Percentiles rank a stretch among this genome's conserved stretches.
Evolutionary conservation across 2,888 invertebrate genomes (phyloP).

Genomic region (Noctua fimbriata): DNA sequence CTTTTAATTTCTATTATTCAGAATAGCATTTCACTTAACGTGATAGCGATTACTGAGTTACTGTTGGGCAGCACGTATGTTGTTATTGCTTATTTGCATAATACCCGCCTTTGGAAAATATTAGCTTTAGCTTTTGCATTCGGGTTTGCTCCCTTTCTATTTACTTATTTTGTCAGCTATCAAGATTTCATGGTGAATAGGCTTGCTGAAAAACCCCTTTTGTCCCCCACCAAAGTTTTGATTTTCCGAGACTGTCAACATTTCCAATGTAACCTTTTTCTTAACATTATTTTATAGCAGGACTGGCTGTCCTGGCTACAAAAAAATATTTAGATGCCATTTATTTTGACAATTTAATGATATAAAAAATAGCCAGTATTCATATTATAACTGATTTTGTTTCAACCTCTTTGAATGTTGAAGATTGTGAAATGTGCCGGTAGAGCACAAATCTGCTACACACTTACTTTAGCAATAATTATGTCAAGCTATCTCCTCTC

Average conservation of each 20-base stretch:
- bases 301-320: background rate
- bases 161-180: background rate
- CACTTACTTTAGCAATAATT: background rate
- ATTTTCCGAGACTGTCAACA: background rate
- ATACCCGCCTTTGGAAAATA: conserved; percentile 43
- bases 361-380: background rate
- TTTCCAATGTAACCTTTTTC: conserved; percentile 6
- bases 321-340: background rate
- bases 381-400: background rate
- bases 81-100: conserved; percentile 33
- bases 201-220: background rate
- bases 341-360: background rate
- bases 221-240: no score
- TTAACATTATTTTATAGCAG: no score
- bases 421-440: background rate
- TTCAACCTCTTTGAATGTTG: background rate
- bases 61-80: conserved; percentile 49
- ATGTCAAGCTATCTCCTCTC: background rate
- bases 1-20: conserved; percentile 67
- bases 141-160: background rate
- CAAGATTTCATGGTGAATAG: background rate
- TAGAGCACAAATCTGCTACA: background rate
- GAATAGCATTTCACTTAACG: conserved; percentile 54
- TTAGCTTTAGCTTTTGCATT: conserved; percentile 10
- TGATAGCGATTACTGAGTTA: conserved; percentile 46